Conservation (phyloP, 2,113 vertebrate species). For the Accipiter cooperii region DNA sequence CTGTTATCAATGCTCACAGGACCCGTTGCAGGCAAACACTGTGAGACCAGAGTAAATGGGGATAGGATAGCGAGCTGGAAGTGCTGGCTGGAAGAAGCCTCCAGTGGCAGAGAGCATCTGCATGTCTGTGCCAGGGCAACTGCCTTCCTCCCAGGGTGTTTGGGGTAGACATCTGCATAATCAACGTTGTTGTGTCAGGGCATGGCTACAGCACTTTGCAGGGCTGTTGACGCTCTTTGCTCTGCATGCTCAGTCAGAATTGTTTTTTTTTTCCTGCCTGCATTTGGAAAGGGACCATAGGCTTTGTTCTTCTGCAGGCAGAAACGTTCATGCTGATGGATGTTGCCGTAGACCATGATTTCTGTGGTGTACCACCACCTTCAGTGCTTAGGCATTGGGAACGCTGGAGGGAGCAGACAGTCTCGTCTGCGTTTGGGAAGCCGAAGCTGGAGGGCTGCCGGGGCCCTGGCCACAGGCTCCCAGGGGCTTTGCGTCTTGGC, state of each 20-base stretch:
- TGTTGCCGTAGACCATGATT: fast-evolving
- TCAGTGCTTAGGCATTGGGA: fast-evolving
- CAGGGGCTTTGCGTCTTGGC: neutral
- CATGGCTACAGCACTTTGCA: neutral
- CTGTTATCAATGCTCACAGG: neutral
- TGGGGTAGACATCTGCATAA: neutral
- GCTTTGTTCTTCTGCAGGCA: neutral
- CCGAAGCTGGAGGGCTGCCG: neutral
- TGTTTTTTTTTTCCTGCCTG: neutral
- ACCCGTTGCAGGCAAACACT: fast-evolving
- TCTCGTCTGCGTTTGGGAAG: neutral
- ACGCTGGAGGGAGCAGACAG: neutral
- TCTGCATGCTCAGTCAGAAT: neutral
- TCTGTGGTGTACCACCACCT: neutral
- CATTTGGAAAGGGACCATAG: neutral
- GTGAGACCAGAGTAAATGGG: neutral
- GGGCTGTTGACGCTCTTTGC: neutral
- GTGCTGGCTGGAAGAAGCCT: neutral
- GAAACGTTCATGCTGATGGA: fast-evolving
- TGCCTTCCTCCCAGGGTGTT: neutral
- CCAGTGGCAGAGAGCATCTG: neutral
- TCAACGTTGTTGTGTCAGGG: neutral
- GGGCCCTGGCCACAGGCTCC: neutral
- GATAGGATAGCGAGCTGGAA: neutral
- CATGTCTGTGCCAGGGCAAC: fast-evolving